phyloP scores from a whole-genome alignment of 2,888 invertebrate species.

The Geotrupes spiniger region DNA sequence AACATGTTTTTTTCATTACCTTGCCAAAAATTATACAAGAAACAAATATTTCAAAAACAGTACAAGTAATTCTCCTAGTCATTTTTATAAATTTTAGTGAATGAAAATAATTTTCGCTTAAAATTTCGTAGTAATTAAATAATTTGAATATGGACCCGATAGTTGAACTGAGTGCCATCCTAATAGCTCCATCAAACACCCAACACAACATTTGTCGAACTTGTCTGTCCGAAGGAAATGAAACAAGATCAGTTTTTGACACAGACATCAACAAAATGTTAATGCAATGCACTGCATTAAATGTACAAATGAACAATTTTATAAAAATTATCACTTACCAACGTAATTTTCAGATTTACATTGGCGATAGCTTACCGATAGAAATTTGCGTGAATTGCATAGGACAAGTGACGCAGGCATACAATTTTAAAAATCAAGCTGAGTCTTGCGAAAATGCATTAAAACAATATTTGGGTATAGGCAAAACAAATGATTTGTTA shows the following conservation, averaged over 20 bases:
- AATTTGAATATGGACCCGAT: too few relatives aligned
- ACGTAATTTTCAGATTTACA: conserved; percentile 20
- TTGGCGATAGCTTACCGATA: conserved; percentile 27
- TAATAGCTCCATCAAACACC: too few relatives aligned
- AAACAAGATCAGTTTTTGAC: conserved; percentile 36
- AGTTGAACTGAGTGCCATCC: too few relatives aligned
- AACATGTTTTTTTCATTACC: too few relatives aligned
- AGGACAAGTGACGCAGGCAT: conserved; percentile 25
- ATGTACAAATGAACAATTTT: conserved; percentile 26
- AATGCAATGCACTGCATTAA: conserved; percentile 32
- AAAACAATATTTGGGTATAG: conserved; percentile 18
- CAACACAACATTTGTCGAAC: conserved; percentile 35
- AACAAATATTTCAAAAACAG: too few relatives aligned
- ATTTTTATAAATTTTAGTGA: too few relatives aligned
- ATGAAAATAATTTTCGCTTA: too few relatives aligned
- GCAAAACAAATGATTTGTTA: not conserved
- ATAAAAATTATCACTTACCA: too few relatives aligned
- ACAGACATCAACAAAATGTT: conserved; percentile 39
- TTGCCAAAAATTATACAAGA: too few relatives aligned
- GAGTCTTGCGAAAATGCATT: conserved; percentile 26
- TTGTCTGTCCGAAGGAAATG: conserved; percentile 35
- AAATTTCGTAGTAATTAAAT: too few relatives aligned
- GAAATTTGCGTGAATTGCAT: conserved; percentile 29
- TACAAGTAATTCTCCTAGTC: too few relatives aligned
- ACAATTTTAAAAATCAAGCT: conserved; percentile 28